phyloP scores from a whole-genome alignment of 2,113 vertebrate species.

The Hypanus sabinus region DNA sequence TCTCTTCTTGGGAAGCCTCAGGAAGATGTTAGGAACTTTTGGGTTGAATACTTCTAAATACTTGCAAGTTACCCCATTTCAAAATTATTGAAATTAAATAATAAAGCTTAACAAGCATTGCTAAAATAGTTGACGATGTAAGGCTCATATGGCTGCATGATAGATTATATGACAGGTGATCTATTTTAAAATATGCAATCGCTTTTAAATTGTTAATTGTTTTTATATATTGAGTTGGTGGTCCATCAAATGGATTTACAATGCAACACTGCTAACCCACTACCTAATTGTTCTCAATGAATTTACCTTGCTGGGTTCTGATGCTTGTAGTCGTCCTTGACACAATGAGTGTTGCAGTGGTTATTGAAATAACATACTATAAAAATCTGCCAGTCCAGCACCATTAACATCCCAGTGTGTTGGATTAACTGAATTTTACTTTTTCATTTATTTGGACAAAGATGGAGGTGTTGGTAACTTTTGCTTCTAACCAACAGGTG shows the following conservation, averaged over 20 bases:
- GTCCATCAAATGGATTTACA: background rate
- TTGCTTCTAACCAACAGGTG: constrained; percentile 53
- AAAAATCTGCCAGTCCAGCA: no score
- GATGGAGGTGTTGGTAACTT: background rate
- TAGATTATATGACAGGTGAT: background rate
- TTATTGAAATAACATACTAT: no score
- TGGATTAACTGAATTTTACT: no score
- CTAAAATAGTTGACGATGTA: background rate
- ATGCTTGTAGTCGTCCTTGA: no score
- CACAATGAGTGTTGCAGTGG: no score
- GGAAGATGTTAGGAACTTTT: background rate
- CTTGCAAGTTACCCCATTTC: background rate
- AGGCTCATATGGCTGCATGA: background rate
- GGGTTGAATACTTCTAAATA: background rate
- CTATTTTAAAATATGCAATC: background rate
- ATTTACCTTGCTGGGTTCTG: no score
- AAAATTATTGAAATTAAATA: background rate
- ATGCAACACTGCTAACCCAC: background rate
- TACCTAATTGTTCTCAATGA: background rate
- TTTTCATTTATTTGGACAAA: no score
- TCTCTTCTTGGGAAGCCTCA: background rate
- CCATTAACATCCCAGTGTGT: no score
- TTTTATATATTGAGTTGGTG: background rate
- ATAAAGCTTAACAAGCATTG: background rate
- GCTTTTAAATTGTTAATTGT: background rate